A percentile compares a stretch with the other conserved stretches of the same genome.
These are phyloP conservation scores for Ptyas mucosa DNA, from an alignment of 2,113 vertebrate genomes.

Conservation along the genomic window DNA sequence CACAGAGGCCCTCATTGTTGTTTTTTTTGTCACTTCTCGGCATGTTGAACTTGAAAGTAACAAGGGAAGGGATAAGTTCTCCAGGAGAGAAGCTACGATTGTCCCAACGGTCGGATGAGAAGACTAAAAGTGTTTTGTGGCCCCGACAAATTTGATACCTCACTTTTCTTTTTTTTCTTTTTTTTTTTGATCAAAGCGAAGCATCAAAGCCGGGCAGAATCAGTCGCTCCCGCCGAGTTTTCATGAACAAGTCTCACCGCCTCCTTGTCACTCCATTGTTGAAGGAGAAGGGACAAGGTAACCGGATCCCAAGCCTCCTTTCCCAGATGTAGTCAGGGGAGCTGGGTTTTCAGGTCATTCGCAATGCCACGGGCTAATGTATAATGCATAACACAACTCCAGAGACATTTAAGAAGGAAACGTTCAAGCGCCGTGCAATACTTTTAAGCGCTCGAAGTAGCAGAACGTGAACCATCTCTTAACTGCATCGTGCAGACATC, in stretches of 20 bases:
- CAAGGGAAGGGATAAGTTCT: slow-evolving; percentile 1
- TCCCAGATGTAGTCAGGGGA: slow-evolving; percentile 15
- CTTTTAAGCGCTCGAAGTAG: background rate
- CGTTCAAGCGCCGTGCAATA: background rate
- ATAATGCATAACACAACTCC: background rate
- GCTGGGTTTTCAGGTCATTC: background rate
- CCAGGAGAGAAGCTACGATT: slow-evolving; percentile 14
- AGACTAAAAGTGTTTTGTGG: slow-evolving; percentile 32
- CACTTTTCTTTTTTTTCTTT: background rate
- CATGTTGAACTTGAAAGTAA: slow-evolving; percentile 20
- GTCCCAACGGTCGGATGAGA: slow-evolving; percentile 21
- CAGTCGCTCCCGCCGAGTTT: slow-evolving; percentile 1
- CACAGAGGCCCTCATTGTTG: slow-evolving; percentile 23
- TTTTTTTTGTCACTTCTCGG: slow-evolving; percentile 10
- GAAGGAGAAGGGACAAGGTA: slow-evolving; percentile 23
- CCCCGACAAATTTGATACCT: slow-evolving; percentile 21
- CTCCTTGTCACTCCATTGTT: slow-evolving; percentile 1
- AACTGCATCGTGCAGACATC: background rate
- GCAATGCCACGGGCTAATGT: background rate
- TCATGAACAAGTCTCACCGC: background rate
- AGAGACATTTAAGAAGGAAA: background rate
- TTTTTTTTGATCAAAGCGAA: slow-evolving; percentile 25
- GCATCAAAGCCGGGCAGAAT: slow-evolving; percentile 23
- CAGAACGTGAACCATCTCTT: background rate
- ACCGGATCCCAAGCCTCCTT: background rate